phyloP scores from a whole-genome alignment of 1,140 invertebrate species.

The Mactra quadrangularis region DNA sequence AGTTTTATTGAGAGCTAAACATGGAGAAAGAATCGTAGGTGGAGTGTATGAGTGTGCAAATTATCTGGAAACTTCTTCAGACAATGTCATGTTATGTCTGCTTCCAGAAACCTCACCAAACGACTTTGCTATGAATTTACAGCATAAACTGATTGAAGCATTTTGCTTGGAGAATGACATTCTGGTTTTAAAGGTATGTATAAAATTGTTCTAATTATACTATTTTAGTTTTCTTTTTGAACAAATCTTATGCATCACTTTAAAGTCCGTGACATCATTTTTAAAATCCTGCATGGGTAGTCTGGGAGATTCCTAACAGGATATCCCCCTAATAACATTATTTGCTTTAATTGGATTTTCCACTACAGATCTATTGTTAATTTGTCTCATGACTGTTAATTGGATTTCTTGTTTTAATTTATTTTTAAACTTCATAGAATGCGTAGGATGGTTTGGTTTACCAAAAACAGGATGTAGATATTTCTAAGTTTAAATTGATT shows the following conservation, averaged over 20 bases:
- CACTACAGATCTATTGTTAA: too few species aligned
- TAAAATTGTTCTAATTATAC: not conserved
- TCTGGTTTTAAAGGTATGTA: conserved; percentile 73
- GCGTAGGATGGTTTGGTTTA: too few species aligned
- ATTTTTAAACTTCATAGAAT: too few species aligned
- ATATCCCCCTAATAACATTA: too few species aligned
- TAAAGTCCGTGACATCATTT: too few species aligned
- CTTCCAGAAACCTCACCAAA: conserved; percentile 67
- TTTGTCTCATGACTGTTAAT: too few species aligned
- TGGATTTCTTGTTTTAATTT: too few species aligned
- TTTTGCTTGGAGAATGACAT: conserved; percentile 82
- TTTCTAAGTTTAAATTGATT: not conserved
- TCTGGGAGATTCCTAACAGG: too few species aligned
- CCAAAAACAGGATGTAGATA: conserved; percentile 26
- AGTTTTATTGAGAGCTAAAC: conserved; percentile 30
- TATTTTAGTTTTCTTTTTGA: too few species aligned
- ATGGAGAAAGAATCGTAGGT: conserved; percentile 59
- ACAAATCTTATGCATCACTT: too few species aligned
- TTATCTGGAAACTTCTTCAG: conserved; percentile 69
- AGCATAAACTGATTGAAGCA: conserved; percentile 80
- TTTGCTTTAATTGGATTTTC: too few species aligned
- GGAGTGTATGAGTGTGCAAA: conserved; percentile 68
- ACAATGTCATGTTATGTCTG: conserved; percentile 80
- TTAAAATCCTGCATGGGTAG: too few species aligned
- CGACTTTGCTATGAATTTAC: conserved; percentile 77